Evolutionary conservation across 1,140 invertebrate species (phyloP), one percentile per base, ranked within the genome.

Genomic region (Heliothis virescens): DNA sequence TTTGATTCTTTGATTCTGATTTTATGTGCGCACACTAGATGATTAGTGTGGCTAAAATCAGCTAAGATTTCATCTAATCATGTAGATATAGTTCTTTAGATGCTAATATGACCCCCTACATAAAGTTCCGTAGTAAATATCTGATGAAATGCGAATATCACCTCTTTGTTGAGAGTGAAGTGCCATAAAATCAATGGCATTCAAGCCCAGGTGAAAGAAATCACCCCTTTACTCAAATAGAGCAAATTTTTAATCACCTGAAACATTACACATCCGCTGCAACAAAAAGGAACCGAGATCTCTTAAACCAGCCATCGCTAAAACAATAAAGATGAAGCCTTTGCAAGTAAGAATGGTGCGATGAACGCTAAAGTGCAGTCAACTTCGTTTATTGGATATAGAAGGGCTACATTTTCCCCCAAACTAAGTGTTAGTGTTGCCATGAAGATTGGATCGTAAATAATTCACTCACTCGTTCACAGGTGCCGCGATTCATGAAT

Each of bases 1-100:
- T 82, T 80, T 74, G 65, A 16, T 55, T 59, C 67, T 77, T 26
- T 53, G 52, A 59, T 83, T 81, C 79, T 80, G 29, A 85, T 75
- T 77, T 76, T 80, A 76, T 67, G 65, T 79, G 55, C 53, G n/a
- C 41, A 79, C 52, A 13, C 15, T 79, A 26, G 21, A 26, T 26
- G 63, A 79, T 71, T 65, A 65, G 21, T 18, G 41, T 77, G 29
- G 67, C 55, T 77, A 47, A 67, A 50, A 41, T 41, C 34, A 41
- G 5, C 34, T 41, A 7, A 41, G 34, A 73, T 73, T 73, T 73
- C 9, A 16, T 13, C 18, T 69, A 21, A 18, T 18, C 3, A 52
- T 52, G 15, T 13, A 21, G 7, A 57, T 3, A 57, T 57, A 18
- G 9, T 9, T 7, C 9, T 9, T 41, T 26, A 26, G 21, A 26